Conservation (phyloP, 2,888 invertebrate genomes). For the Latrodectus hesperus region DNA sequence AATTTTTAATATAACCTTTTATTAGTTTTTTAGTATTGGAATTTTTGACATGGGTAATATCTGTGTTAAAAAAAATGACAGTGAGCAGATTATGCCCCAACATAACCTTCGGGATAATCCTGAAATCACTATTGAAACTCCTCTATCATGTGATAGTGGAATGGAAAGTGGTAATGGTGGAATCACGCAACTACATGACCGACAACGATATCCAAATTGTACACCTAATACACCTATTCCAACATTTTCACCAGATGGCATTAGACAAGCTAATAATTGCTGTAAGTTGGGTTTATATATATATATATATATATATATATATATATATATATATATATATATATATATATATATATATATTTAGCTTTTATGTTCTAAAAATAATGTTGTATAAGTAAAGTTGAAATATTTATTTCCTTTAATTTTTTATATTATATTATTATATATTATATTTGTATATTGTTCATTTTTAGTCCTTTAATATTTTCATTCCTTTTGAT, state of each 20-base stretch:
- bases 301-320: too few species aligned
- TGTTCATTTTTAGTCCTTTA: too few species aligned
- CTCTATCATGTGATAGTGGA: conserved; percentile 43
- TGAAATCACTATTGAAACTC: conserved; percentile 43
- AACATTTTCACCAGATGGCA: conserved; percentile 47
- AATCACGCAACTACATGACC: conserved; percentile 49
- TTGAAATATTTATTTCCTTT: too few species aligned
- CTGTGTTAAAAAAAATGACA: conserved; percentile 60
- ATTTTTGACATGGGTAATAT: conserved; percentile 56
- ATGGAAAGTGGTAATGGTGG: conserved; percentile 60
- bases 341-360: too few species aligned
- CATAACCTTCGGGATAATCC: conserved; percentile 48
- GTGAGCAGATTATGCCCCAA: conserved; percentile 42
- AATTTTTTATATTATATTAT: too few species aligned
- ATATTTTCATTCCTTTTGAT: too few species aligned
- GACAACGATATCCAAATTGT: conserved; percentile 50
- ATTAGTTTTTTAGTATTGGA: conserved; percentile 19
- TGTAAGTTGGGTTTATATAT: conserved; percentile 10
- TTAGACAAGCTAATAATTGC: conserved; percentile 45
- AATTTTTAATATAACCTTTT: neutral
- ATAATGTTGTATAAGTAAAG: too few species aligned
- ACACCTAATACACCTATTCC: conserved; percentile 35
- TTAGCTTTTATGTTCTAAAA: too few species aligned
- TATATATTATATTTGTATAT: too few species aligned
- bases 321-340: too few species aligned